Conservation (phyloP, 2,888 invertebrate species). For the Eupithecia subumbrata region DNA sequence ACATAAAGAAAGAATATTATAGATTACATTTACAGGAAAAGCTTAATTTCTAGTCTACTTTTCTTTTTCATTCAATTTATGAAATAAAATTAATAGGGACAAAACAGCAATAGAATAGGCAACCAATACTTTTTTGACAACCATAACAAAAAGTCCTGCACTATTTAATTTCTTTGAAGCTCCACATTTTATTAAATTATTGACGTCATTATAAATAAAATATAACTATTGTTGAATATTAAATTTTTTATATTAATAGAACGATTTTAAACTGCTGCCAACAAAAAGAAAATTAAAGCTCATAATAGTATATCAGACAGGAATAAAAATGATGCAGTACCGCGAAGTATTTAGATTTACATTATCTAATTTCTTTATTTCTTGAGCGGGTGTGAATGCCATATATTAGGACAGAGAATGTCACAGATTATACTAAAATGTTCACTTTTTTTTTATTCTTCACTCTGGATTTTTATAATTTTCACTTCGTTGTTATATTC, state of each 20-base stretch:
- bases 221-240: constrained; percentile 34
- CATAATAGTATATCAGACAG: constrained; percentile 39
- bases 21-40: not conserved
- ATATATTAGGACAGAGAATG: constrained; percentile 26
- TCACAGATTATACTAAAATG: not conserved
- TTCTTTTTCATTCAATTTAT: not conserved
- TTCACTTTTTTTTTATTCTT: not conserved
- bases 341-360: constrained; percentile 50
- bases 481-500: not conserved
- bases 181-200: constrained; percentile 12
- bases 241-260: constrained; percentile 34
- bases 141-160: not conserved
- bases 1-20: not conserved
- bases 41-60: not conserved
- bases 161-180: not conserved
- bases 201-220: constrained; percentile 28
- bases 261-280: constrained; percentile 32
- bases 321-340: constrained; percentile 40
- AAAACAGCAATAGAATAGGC: not conserved
- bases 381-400: constrained; percentile 30
- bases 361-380: constrained; percentile 59
- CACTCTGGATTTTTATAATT: not conserved
- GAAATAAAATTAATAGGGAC: not conserved
- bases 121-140: not conserved
- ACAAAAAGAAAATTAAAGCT: constrained; percentile 31